Evolutionary conservation across 2,113 vertebrate species (phyloP), one percentile per base, ranked within the genome.

Genomic region (Rutilus rutilus): DNA sequence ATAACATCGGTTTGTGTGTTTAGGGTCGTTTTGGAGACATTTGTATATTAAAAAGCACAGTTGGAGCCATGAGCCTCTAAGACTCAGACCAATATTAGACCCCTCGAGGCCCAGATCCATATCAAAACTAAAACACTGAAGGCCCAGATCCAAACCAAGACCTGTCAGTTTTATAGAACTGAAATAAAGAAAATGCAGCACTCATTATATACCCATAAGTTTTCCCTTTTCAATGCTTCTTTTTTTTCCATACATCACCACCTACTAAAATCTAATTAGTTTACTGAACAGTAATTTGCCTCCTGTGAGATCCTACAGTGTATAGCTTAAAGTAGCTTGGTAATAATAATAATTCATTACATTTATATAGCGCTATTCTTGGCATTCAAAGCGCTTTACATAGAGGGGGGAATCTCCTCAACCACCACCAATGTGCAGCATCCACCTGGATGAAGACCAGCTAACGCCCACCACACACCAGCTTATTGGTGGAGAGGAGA

Each of bases 1-100:
- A 64, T 50, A 81, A 42, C 69, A 85, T 88, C 71, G 17, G 39
- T 65, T 27, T 47, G 50, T 60, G 59, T 11, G 3, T 54, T 52
- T 3, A 52, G 25, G 45, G 27, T 47, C 42, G 67, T 36, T 23
- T 82, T 69, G 27, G 25, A 65, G 23, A 81, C n/a, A 12, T 67
- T 7, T 33, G 19, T 52, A 59, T 12, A 5, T 27, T 57, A 36
- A 21, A 54, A 54, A 80, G 36, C 9, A 64, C 42, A 17, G 15
- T 30, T 65, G 5, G n/a, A 81, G 42, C 14, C 6, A 7, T 2
- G 23, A 79, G 54, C 33, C 27, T 60, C 52, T 54, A 39, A 52
- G 36, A 42, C 21, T 7, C 33, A 39, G 23, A 79, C 33, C 78
- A 62, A 79, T 79, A 79, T 60, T 42, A 45, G 57, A 62, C 12